A percentile compares a stretch with the other conserved stretches of the same genome.
These are phyloP conservation scores for Pseudoatta argentina DNA, from an alignment of 1,140 invertebrate species.

Conservation along the genomic window DNA sequence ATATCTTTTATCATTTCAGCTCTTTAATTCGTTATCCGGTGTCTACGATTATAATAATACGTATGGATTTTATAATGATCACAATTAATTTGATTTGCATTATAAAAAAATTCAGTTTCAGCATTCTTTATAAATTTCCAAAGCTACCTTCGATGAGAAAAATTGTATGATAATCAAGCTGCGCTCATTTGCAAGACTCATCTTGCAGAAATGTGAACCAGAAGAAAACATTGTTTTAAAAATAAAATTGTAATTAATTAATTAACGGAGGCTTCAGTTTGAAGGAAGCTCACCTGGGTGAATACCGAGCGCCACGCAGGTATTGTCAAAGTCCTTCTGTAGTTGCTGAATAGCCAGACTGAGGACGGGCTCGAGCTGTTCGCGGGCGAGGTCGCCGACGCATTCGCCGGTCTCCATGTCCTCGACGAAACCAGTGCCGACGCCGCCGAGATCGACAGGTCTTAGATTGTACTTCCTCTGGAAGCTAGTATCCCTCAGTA, in stretches of 20 bases:
- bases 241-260: background rate
- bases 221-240: background rate
- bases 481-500: conserved; percentile 93
- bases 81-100: background rate
- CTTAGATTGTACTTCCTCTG: conserved; percentile 93
- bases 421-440: conserved; percentile 87
- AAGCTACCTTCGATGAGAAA: background rate
- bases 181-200: no score
- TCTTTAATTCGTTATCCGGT: background rate
- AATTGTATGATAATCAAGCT: background rate
- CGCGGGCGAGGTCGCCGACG: conserved; percentile 89
- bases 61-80: background rate
- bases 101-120: background rate
- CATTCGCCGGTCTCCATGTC: conserved; percentile 84
- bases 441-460: conserved; percentile 89
- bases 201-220: background rate
- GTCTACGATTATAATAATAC: background rate
- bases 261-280: background rate
- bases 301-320: conserved; percentile 93
- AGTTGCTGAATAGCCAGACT: conserved; percentile 95
- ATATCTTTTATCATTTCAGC: background rate
- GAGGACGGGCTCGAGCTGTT: conserved; percentile 93
- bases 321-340: conserved; percentile 93
- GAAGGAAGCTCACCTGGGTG: conserved; percentile 90
- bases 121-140: background rate